Evolutionary conservation across 1,140 invertebrate genomes (phyloP).

Genomic region (Drosophila nannoptera): DNA sequence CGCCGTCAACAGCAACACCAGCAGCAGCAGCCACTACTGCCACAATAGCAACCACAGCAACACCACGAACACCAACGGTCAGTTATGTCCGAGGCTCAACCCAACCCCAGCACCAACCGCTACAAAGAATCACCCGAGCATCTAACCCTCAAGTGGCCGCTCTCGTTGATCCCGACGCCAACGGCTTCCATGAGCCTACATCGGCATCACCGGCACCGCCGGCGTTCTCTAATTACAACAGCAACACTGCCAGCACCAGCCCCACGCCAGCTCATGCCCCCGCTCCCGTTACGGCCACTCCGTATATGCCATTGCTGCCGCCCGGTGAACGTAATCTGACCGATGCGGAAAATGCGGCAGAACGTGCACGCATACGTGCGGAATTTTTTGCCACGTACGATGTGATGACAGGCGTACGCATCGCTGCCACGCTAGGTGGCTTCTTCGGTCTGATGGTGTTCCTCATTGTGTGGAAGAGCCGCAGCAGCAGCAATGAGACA

Average conservation of each 20-base stretch:
- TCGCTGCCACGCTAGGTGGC: constrained; percentile 91
- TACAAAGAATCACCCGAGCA: constrained; percentile 46
- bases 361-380: constrained; percentile 83
- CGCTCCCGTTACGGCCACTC: constrained; percentile 51
- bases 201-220: constrained; percentile 60
- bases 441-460: constrained; percentile 93
- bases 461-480: constrained; percentile 91
- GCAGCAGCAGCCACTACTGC: constrained; percentile 20
- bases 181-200: constrained; percentile 13
- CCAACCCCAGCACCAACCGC: constrained; percentile 27
- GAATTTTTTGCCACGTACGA: constrained; percentile 94
- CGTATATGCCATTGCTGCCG: constrained; percentile 61
- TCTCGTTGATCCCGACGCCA: constrained; percentile 53
- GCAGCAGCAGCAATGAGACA: constrained; percentile 85
- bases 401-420: constrained; percentile 93
- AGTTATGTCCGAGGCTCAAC: constrained; percentile 16
- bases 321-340: constrained; percentile 70
- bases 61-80: constrained; percentile 32
- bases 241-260: constrained; percentile 42
- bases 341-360: constrained; percentile 57
- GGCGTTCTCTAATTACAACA: constrained; percentile 45
- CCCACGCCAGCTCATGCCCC: constrained; percentile 41
- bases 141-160: constrained; percentile 36
- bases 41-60: constrained; percentile 16
- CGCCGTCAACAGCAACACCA: constrained; percentile 61